Evolutionary conservation across 1,140 invertebrate genomes (phyloP).

Genomic region (Hestina assimilis): DNA sequence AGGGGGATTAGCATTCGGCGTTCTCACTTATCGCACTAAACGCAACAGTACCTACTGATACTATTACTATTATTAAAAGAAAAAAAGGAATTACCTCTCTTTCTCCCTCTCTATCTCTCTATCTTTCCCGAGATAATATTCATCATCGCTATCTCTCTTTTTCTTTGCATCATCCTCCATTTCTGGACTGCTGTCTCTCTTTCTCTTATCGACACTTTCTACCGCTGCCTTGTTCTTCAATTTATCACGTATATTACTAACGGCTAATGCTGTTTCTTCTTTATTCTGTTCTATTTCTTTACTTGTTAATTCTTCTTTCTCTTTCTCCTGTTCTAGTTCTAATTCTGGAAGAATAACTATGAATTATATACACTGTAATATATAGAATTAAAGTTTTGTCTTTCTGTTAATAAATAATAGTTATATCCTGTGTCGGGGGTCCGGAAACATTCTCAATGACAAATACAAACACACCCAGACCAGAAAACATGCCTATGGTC

Average conservation of each 20-base stretch:
- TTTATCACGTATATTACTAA: conserved; percentile 35
- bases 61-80: neutral
- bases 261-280: conserved; percentile 50
- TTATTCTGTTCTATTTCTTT: conserved; percentile 44
- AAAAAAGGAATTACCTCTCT: conserved; percentile 77
- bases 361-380: too few relatives aligned
- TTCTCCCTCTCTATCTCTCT: conserved; percentile 81
- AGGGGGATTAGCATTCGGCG: too few relatives aligned
- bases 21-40: too few relatives aligned
- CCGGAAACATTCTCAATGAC: too few relatives aligned
- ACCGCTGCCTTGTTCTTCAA: conserved; percentile 47
- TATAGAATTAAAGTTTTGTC: too few relatives aligned
- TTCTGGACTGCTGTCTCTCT: conserved; percentile 49
- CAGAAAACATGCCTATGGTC: too few relatives aligned
- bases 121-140: conserved; percentile 85
- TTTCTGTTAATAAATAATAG: too few relatives aligned
- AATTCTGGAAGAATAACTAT: conserved; percentile 50
- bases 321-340: conserved; percentile 42
- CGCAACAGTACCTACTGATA: too few relatives aligned
- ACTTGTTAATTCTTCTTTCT: conserved; percentile 27
- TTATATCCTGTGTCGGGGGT: too few relatives aligned
- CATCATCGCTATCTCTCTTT: conserved; percentile 60
- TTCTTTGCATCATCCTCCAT: conserved; percentile 56
- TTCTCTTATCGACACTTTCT: conserved; percentile 68
- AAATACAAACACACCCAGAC: too few relatives aligned